Conservation (phyloP, 2,113 vertebrate species). For the Tichodroma muraria region DNA sequence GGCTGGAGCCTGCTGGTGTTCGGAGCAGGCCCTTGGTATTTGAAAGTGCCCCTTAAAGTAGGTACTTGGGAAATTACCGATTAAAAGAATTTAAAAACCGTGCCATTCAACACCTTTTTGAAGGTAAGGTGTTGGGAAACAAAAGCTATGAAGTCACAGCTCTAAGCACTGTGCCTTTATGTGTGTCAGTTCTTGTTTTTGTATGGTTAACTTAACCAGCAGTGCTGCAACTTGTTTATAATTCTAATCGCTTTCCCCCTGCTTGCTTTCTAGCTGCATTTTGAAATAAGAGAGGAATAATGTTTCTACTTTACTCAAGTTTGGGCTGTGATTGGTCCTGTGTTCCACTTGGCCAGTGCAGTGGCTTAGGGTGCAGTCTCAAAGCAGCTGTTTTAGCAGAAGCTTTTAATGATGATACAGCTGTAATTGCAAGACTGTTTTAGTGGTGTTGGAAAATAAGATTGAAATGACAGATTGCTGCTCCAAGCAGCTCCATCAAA, state of each 20-base stretch:
- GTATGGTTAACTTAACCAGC: neutral
- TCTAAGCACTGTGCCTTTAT: neutral
- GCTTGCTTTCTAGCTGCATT: neutral
- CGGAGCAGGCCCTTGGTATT: rapidly evolving
- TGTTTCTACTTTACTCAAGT: neutral
- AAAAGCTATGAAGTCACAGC: neutral
- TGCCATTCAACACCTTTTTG: neutral
- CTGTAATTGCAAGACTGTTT: neutral
- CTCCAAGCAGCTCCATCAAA: neutral
- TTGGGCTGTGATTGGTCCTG: rapidly evolving
- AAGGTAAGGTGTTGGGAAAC: neutral
- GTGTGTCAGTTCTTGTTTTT: neutral
- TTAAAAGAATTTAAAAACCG: neutral
- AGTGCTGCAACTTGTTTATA: neutral
- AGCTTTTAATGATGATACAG: neutral
- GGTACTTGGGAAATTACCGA: neutral
- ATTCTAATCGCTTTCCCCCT: neutral
- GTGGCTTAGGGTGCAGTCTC: neutral
- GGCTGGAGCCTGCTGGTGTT: neutral
- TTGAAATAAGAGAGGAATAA: neutral
- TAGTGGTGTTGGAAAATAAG: neutral
- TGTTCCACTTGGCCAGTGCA: neutral
- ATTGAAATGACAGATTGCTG: neutral
- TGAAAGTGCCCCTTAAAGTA: neutral
- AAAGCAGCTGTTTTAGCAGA: neutral